Base-by-base conservation (phyloP, 2,113 vertebrate genomes). In the Phaethon lepturus region DNA sequence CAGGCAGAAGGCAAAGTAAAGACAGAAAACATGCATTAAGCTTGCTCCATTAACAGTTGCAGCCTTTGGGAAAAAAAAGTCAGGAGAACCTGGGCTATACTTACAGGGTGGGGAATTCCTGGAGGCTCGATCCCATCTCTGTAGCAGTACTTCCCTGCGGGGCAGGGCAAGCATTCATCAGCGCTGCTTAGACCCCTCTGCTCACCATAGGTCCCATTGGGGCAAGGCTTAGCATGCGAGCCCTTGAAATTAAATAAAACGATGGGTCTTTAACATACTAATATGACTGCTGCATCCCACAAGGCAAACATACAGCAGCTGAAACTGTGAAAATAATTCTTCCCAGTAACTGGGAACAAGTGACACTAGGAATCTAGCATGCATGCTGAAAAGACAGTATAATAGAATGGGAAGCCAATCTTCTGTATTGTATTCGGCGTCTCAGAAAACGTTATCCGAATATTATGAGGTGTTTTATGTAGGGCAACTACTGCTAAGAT, bases 91-190 rank as follows among this genome's bases (percentile, higher is more conserved):
- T 45, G 28, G 16, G 44, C 25, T 62, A 8, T 56, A 92, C 98
- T 98, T 93, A 99, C 99, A 78, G 99, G 99, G 17, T 96, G 92
- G 42, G 96, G 98, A 44, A 99, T 98, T 49, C 99, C 99, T 38
- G 94, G 17, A 38, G 98, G 96, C 38, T 97, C 81, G 0, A 91
- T 29, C 24, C 96, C 97, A 35, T 96, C 95, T 45, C 98, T 97
- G 95, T 98, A 99, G 96, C 99, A 99, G 76, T 98, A 99, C 60
- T 98, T 98, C 66, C 99, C 98, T 64, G 93, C 78, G 7, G 99
- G 99, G 96, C 99, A 99, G 4, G 52, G 90, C 7, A 85, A 85
- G 80, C 99, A 99, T 13, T 98, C 98, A 6, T 95, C 98, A 76
- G 96, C 75, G 2, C 98, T 97, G 75, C 98, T 97, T 18, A 99